These are phyloP conservation scores for Pseudomyrmex flavicornis DNA, from an alignment of 1,140 invertebrate genomes.

Conservation along the genomic window DNA sequence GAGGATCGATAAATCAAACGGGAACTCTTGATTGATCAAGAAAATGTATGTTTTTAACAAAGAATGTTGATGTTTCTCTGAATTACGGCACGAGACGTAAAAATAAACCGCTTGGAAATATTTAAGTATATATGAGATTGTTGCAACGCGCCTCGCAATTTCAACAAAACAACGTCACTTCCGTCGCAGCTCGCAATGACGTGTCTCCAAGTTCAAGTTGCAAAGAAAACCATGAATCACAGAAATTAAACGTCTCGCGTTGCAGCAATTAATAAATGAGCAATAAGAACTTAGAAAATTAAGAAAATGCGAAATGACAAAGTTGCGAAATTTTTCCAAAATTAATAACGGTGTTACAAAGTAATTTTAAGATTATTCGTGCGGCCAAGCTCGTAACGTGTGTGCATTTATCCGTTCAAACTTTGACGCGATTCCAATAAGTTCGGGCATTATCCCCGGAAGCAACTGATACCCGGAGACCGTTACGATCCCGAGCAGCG, in stretches of 20 bases:
- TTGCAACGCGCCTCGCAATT: not conserved
- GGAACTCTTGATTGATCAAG: not conserved
- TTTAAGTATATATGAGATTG: not conserved
- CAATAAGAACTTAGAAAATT: not conserved
- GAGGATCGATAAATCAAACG: not conserved
- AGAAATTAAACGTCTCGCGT: constrained; percentile 14
- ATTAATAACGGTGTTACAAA: not conserved
- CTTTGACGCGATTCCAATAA: constrained; percentile 8
- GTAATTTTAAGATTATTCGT: not conserved
- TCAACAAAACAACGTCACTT: constrained; percentile 8
- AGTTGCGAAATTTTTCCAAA: too few relatives aligned
- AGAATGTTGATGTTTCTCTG: too few relatives aligned
- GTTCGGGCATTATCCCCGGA: constrained; percentile 37
- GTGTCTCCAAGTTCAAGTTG: constrained; percentile 24
- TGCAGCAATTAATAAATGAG: not conserved
- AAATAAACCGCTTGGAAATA: too few relatives aligned
- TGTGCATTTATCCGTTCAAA: not conserved
- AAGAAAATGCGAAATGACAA: too few relatives aligned
- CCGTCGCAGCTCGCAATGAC: not conserved
- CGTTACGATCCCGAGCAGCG: constrained; percentile 61
- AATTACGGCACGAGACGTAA: too few relatives aligned
- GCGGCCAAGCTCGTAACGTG: not conserved
- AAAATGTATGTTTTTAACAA: too few relatives aligned
- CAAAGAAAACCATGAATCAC: constrained; percentile 1
- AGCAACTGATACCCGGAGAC: constrained; percentile 52